Percentiles rank a stretch among this genome's conserved stretches.
phyloP scores from a whole-genome alignment of 2,888 invertebrate genomes.

The Apocheima hispidaria region DNA sequence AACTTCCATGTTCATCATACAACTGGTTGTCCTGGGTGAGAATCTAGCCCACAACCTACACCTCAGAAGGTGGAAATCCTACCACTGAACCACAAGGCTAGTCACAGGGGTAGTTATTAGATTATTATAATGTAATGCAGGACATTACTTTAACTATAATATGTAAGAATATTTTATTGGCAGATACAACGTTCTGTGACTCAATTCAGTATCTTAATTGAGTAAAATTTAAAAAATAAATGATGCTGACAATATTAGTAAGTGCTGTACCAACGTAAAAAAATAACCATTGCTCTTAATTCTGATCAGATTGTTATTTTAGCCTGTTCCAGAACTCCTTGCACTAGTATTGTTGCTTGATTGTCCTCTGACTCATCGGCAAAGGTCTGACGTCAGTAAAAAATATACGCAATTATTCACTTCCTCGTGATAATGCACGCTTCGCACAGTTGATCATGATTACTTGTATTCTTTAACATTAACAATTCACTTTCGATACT shows the following conservation, averaged over 20 bases:
- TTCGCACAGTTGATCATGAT: neutral
- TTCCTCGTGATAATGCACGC: conserved; percentile 15
- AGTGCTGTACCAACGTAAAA: neutral
- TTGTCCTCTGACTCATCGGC: conserved; percentile 19
- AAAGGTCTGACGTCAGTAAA: conserved; percentile 22
- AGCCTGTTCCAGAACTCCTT: neutral
- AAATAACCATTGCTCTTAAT: neutral
- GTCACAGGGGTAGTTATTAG: neutral
- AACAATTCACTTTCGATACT: neutral
- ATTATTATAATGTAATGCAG: neutral
- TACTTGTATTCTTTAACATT: neutral
- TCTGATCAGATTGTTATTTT: neutral
- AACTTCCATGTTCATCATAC: too few relatives aligned
- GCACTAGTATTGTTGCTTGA: neutral
- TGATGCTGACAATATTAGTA: too few relatives aligned
- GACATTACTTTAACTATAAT: neutral
- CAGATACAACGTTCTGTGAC: conserved; percentile 1
- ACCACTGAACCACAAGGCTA: too few relatives aligned
- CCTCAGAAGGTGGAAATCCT: too few relatives aligned
- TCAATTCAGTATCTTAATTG: neutral
- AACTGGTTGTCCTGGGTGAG: too few relatives aligned
- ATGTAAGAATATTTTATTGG: neutral
- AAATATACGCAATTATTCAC: conserved; percentile 21
- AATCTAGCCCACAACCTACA: too few relatives aligned
- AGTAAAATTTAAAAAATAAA: neutral